phyloP scores from a whole-genome alignment of 37 sponge, comb jelly and placozoan genomes.

The Haliclona indistincta region DNA sequence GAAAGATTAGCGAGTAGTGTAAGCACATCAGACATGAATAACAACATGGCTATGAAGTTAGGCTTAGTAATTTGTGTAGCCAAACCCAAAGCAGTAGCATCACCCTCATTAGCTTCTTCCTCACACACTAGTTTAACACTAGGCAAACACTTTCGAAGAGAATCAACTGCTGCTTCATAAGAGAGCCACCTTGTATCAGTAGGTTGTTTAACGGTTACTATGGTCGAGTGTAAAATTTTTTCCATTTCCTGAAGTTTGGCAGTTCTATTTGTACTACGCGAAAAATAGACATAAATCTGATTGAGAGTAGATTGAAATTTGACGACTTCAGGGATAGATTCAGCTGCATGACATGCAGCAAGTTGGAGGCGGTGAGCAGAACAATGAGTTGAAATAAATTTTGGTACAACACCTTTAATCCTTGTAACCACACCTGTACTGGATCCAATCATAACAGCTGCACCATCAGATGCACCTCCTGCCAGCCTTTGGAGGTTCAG shows the following conservation, averaged over 20 bases:
- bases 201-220: constrained; percentile 13
- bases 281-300: constrained; percentile 25
- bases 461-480: constrained; percentile 30
- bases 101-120: constrained; percentile 35
- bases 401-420: constrained; percentile 17
- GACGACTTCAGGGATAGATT: constrained; percentile 5
- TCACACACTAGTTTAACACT: constrained; percentile 16
- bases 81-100: constrained; percentile 46
- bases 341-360: constrained; percentile 28
- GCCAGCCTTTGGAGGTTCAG: constrained; percentile 1
- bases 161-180: constrained; percentile 40
- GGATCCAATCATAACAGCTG: constrained; percentile 37
- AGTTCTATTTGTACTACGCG: constrained; percentile 12
- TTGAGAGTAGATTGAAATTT: constrained; percentile 12
- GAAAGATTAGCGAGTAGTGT: constrained; percentile 10
- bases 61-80: constrained; percentile 10
- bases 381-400: constrained; percentile 25
- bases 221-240: constrained; percentile 1
- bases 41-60: constrained; percentile 15
- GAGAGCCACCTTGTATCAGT: constrained; percentile 52
- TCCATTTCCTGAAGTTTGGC: constrained; percentile 1
- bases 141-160: constrained; percentile 14
- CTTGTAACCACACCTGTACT: constrained; percentile 15
- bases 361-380: constrained; percentile 16
- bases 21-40: constrained; percentile 13